These are phyloP conservation scores for Theretra japonica DNA, from an alignment of 2,888 invertebrate genomes.

Conservation along the genomic window DNA sequence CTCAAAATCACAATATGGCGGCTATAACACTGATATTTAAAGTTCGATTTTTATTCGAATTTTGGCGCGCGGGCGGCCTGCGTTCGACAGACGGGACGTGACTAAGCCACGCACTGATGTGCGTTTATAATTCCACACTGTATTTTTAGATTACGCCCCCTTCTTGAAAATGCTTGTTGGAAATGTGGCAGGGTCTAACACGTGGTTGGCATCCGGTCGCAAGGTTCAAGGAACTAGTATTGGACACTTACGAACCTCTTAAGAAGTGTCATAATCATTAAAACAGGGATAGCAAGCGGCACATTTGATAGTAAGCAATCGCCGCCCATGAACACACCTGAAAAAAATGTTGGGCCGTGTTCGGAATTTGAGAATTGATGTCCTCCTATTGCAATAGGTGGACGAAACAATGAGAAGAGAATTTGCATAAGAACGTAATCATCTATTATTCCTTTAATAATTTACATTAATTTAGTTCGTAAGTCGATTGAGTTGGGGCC, in stretches of 20 bases:
- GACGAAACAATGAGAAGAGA: no score
- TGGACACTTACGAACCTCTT: background rate
- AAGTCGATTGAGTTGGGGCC: no score
- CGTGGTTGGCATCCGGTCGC: conserved; percentile 70
- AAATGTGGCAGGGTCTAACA: conserved; percentile 56
- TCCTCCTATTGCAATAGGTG: no score
- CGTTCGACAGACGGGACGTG: conserved; percentile 63
- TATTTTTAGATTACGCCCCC: conserved; percentile 84
- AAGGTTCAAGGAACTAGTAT: conserved; percentile 59
- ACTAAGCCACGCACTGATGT: conserved; percentile 64
- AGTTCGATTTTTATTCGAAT: conserved; percentile 46
- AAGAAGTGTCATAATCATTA: background rate
- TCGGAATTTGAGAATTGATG: no score
- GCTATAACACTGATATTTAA: conserved; percentile 45
- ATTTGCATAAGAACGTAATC: no score
- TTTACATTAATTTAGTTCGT: no score
- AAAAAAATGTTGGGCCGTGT: no score
- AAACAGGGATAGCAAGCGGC: background rate
- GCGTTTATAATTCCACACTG: conserved; percentile 62
- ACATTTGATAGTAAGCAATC: no score
- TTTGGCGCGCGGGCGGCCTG: conserved; percentile 48
- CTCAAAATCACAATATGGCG: conserved; percentile 12
- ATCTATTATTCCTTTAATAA: no score
- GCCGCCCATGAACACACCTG: no score
- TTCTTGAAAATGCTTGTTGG: conserved; percentile 61